Evolutionary conservation across 2,113 vertebrate genomes (phyloP).

Genomic region (Scomber scombrus): DNA sequence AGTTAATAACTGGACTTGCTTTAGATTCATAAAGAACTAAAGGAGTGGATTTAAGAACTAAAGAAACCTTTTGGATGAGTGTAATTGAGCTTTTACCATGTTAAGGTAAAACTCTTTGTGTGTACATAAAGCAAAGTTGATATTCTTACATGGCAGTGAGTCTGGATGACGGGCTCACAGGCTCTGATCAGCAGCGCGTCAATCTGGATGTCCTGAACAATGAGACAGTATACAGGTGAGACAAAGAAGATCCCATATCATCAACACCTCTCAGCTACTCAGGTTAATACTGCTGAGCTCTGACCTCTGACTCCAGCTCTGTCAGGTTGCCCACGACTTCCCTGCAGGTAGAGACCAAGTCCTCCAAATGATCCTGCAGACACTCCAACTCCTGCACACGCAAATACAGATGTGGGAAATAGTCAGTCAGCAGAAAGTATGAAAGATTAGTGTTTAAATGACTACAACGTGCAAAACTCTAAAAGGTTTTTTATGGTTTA

Average conservation of each 20-base stretch:
- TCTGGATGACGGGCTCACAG: constrained; percentile 88
- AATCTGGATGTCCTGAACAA: constrained; percentile 94
- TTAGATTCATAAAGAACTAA: too few relatives aligned
- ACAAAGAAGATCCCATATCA: not conserved
- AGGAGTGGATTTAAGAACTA: too few relatives aligned
- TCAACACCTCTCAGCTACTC: not conserved
- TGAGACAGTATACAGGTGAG: not conserved
- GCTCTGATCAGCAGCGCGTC: constrained; percentile 98
- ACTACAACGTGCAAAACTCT: not conserved
- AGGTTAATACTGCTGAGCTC: not conserved
- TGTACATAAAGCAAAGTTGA: not conserved
- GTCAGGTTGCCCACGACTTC: constrained; percentile 97
- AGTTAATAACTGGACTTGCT: too few relatives aligned
- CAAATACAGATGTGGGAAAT: not conserved
- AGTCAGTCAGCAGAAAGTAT: not conserved
- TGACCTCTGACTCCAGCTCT: constrained; percentile 95
- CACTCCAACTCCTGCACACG: constrained; percentile 91
- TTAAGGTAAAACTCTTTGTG: not conserved
- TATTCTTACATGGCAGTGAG: constrained; percentile 67
- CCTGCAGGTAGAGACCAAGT: constrained; percentile 91
- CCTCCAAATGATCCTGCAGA: constrained; percentile 96
- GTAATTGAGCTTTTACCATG: too few relatives aligned
- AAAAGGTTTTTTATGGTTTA: too few relatives aligned
- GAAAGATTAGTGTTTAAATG: not conserved
- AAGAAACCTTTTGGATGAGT: too few relatives aligned